These are phyloP conservation scores for Phrynocephalus vlangalii DNA, from an alignment of 2,797 vertebrate species.

Conservation along the genomic window DNA sequence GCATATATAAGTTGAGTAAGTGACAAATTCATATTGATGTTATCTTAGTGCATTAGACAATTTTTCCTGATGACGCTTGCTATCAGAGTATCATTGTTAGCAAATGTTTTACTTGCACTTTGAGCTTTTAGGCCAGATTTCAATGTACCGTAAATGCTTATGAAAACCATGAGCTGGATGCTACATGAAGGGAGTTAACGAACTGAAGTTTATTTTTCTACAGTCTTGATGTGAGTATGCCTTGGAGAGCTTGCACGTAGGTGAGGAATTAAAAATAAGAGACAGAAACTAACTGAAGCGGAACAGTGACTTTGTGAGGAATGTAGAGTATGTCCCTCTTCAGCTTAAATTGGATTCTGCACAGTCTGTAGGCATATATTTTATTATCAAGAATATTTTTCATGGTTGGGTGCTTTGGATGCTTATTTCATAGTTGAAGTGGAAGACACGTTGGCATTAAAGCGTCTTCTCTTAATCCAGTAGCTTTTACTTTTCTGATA, in stretches of 20 bases:
- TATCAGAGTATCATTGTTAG: conserved; percentile 57
- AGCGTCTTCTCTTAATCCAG: conserved; percentile 23
- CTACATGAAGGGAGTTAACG: conserved; percentile 33
- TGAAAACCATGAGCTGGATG: conserved; percentile 39
- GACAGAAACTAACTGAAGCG: conserved; percentile 27
- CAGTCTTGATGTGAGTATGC: conserved; percentile 2
- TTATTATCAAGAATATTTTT: conserved; percentile 27
- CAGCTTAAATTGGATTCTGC: conserved; percentile 29
- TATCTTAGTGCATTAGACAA: conserved; percentile 65
- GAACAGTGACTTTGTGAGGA: conserved; percentile 39
- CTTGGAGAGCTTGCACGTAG: neutral
- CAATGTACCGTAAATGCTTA: conserved; percentile 28
- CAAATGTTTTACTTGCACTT: conserved; percentile 46
- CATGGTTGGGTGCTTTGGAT: conserved; percentile 18
- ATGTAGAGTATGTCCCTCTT: conserved; percentile 1
- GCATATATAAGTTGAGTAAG: neutral
- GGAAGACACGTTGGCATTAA: conserved; percentile 26
- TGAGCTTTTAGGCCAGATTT: conserved; percentile 54
- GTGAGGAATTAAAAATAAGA: conserved; percentile 12
- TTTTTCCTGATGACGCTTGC: conserved; percentile 32
- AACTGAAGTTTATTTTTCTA: conserved; percentile 4
- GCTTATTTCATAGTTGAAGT: conserved; percentile 27
- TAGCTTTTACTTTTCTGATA: conserved; percentile 8
- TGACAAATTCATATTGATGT: conserved; percentile 44
- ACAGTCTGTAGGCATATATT: conserved; percentile 9